Conservation (phyloP, 2,888 invertebrate species). For the Drosophila neotestacea region DNA sequence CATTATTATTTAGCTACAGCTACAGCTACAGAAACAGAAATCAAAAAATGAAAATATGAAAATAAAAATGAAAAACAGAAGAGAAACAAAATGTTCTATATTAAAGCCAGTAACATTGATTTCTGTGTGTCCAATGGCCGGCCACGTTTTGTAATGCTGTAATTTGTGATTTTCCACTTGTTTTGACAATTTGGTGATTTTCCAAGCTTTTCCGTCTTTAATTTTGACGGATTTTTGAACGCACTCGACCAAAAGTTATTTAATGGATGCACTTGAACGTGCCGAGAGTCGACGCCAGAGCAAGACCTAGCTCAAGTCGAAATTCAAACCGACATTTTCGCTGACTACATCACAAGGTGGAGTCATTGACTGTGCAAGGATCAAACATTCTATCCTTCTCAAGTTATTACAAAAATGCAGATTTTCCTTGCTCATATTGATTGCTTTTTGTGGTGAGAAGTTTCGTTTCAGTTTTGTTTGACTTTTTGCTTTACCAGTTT, state of each 20-base stretch:
- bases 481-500: neutral
- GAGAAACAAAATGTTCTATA: conserved; percentile 3
- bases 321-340: conserved; percentile 23
- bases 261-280: conserved; percentile 78
- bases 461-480: conserved; percentile 2
- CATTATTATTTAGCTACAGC: conserved; percentile 24
- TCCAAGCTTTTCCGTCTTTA: conserved; percentile 53
- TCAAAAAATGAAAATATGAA: neutral
- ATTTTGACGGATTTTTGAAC: conserved; percentile 63
- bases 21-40: conserved; percentile 17
- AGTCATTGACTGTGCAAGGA: conserved; percentile 6
- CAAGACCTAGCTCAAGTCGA: conserved; percentile 9
- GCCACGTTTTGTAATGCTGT: conserved; percentile 57
- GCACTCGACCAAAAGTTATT: conserved; percentile 71
- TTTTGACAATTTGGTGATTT: conserved; percentile 76
- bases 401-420: conserved; percentile 19
- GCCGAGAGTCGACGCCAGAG: conserved; percentile 47
- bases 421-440: neutral
- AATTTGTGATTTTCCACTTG: conserved; percentile 77
- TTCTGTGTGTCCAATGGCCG: conserved; percentile 35
- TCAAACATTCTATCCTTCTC: conserved; percentile 1
- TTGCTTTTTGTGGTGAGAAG: conserved; percentile 8
- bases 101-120: conserved; percentile 46
- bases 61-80: neutral
- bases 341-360: conserved; percentile 38